Percentiles rank a stretch among this genome's conserved stretches.
Evolutionary conservation across 1,140 invertebrate genomes (phyloP).

Genomic region (Microplitis mediator): DNA sequence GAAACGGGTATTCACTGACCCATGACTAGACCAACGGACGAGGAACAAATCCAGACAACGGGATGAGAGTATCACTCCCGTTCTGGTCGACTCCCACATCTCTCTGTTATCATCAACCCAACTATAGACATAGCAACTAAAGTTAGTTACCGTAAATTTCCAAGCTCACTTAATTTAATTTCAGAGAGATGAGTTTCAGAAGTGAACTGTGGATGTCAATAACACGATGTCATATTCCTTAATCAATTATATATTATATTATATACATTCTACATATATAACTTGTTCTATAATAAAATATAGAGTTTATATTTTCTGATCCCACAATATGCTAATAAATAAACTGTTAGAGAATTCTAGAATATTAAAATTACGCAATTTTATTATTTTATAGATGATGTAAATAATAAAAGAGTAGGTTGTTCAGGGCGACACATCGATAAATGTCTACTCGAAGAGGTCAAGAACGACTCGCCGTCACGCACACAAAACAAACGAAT

Average conservation of each 20-base stretch:
- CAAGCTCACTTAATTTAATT: background rate
- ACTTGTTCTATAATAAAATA: background rate
- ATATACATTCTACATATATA: too few relatives aligned
- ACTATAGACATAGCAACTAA: conserved; percentile 2
- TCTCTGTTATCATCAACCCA: conserved; percentile 24
- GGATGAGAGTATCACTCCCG: conserved; percentile 47
- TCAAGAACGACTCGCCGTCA: conserved; percentile 26
- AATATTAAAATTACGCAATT: background rate
- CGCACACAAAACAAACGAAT: conserved; percentile 6
- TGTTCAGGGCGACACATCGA: conserved; percentile 16
- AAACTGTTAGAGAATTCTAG: background rate
- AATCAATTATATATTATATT: too few relatives aligned
- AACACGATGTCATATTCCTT: too few relatives aligned
- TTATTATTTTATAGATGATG: background rate
- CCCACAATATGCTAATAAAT: background rate
- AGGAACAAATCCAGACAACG: conserved; percentile 12
- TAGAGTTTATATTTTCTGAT: background rate
- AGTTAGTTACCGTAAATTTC: conserved; percentile 2
- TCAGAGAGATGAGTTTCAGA: background rate
- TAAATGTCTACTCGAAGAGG: conserved; percentile 24
- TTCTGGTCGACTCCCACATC: conserved; percentile 45
- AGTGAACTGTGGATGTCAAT: background rate
- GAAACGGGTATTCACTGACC: conserved; percentile 58
- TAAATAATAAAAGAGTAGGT: conserved; percentile 1
- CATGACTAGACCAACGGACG: conserved; percentile 48